phyloP scores from a whole-genome alignment of 2,888 invertebrate genomes.

The Prostheceraeus crozeri region DNA sequence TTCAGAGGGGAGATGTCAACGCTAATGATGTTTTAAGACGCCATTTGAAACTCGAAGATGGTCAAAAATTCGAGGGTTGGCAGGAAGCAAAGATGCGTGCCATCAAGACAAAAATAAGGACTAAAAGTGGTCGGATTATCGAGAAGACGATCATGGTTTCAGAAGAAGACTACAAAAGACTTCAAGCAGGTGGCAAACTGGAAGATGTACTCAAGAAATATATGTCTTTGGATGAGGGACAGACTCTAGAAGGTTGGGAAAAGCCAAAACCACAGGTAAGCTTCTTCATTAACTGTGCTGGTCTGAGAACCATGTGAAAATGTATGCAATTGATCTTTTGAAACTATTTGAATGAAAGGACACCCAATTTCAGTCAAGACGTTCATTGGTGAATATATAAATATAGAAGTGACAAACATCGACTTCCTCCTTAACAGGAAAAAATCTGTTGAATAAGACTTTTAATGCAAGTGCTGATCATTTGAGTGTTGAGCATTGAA shows the following conservation, averaged over 20 bases:
- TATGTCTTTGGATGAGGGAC: slow-evolving; percentile 49
- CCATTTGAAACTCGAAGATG: slow-evolving; percentile 46
- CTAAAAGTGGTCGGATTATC: slow-evolving; percentile 53
- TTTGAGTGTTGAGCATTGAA: too few species aligned
- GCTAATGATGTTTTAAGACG: slow-evolving; percentile 43
- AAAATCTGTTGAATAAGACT: too few species aligned
- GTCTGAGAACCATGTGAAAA: too few species aligned
- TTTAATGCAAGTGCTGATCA: too few species aligned
- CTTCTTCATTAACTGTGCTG: too few species aligned
- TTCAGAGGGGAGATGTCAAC: slow-evolving; percentile 49
- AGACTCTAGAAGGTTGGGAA: slow-evolving; percentile 49
- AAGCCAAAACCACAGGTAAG: slow-evolving; percentile 45
- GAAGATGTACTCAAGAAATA: slow-evolving; percentile 49
- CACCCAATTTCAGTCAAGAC: too few species aligned
- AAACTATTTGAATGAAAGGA: too few species aligned
- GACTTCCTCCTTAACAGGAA: too few species aligned
- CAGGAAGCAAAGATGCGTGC: slow-evolving; percentile 52
- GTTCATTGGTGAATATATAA: too few species aligned
- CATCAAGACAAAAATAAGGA: slow-evolving; percentile 52
- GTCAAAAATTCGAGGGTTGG: slow-evolving; percentile 53
- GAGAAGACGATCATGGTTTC: slow-evolving; percentile 52
- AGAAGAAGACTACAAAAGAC: slow-evolving; percentile 52
- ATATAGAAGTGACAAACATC: too few species aligned
- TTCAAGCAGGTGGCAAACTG: slow-evolving; percentile 42
- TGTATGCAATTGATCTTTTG: too few species aligned